A percentile compares a stretch with the other conserved stretches of the same genome.
Conservation (phyloP, 2,888 invertebrate species). For the Baccha elongata region DNA sequence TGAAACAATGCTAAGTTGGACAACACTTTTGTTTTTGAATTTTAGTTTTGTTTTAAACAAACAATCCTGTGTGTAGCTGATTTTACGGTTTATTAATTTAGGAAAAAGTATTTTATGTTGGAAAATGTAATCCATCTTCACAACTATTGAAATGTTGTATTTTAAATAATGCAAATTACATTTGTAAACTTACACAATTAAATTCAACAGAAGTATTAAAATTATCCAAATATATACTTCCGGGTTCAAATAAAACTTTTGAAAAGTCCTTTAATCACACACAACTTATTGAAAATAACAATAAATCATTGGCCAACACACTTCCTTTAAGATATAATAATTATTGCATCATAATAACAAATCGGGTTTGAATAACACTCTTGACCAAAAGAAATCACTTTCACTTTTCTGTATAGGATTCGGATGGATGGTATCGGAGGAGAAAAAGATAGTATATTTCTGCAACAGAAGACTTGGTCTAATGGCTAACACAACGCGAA, state of each 20-base stretch:
- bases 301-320: not conserved
- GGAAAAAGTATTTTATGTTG: too few relatives aligned
- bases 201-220: not conserved
- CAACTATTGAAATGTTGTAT: not conserved
- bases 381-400: constrained; percentile 39
- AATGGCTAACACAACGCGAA: constrained; percentile 30
- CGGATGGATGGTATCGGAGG: not conserved
- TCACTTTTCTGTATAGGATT: constrained; percentile 40
- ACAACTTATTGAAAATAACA: not conserved
- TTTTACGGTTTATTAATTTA: too few relatives aligned
- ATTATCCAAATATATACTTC: not conserved
- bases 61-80: too few relatives aligned
- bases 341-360: too few relatives aligned
- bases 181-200: not conserved
- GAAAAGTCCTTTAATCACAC: not conserved
- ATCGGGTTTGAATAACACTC: too few relatives aligned
- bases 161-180: not conserved
- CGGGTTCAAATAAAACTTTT: not conserved
- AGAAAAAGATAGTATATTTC: not conserved
- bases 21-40: too few relatives aligned
- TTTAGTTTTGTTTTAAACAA: too few relatives aligned
- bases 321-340: not conserved
- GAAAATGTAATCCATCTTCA: too few relatives aligned
- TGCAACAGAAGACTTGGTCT: not conserved
- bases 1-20: too few relatives aligned